Percentiles rank a stretch among this genome's conserved stretches.
Conservation (phyloP, 1,140 invertebrate genomes). For the Lucilia sericata region DNA sequence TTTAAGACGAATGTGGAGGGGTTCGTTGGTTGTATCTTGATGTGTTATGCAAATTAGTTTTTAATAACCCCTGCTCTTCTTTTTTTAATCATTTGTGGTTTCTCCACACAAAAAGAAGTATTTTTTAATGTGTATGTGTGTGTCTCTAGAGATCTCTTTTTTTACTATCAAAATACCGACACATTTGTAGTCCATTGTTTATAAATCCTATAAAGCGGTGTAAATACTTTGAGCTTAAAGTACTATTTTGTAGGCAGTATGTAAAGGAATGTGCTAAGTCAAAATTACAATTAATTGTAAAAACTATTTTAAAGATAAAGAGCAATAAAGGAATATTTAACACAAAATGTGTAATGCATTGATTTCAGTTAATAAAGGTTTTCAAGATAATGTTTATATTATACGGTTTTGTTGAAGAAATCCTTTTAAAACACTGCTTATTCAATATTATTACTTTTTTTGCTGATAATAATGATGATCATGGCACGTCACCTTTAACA, state of each 20-base stretch:
- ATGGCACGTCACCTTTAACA: constrained; percentile 23
- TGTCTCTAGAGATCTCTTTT: not conserved
- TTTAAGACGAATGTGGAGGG: not conserved
- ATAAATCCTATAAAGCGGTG: not conserved
- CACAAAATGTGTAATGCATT: too few species aligned
- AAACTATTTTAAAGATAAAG: too few species aligned
- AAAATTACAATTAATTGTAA: too few species aligned
- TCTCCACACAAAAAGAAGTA: not conserved
- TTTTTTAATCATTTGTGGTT: not conserved
- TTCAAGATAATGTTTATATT: too few species aligned
- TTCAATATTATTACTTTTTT: constrained; percentile 7
- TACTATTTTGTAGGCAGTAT: not conserved
- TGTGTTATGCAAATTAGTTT: constrained; percentile 45
- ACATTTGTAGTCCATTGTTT: constrained; percentile 16
- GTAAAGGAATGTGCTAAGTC: not conserved
- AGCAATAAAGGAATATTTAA: too few species aligned
- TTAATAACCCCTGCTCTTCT: constrained; percentile 38
- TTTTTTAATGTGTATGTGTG: not conserved
- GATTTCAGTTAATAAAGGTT: too few species aligned
- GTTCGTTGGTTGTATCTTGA: not conserved
- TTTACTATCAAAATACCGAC: not conserved
- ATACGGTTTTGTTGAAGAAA: too few species aligned
- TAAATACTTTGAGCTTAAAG: not conserved
- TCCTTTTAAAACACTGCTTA: not conserved
- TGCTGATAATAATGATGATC: constrained; percentile 27